Base-by-base conservation (phyloP, 2,888 invertebrate species). In the Aphidius colemani region DNA sequence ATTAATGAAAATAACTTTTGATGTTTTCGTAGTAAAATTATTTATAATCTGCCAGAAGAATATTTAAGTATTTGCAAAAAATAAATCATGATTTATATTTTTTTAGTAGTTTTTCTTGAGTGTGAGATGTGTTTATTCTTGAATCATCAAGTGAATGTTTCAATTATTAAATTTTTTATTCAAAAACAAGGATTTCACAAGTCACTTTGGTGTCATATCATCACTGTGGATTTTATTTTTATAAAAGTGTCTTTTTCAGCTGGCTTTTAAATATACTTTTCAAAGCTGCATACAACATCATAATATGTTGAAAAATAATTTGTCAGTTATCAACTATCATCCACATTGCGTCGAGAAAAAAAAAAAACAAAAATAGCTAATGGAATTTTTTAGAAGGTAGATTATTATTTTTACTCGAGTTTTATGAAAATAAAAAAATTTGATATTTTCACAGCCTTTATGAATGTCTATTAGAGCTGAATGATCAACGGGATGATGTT, bases 311-410 rank as follows among this genome's bases (percentile, higher is more conserved):
- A 30, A 30, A 64, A 61, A 66, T 64, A 75, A 75, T 78, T 73
- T 70, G 77, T 78, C 79, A 78, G 78, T 78, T 76, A 72, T 74
- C 75, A 78, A 79, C 78, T 77, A 78, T 74, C 70, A 72, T 67
- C 59, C 59, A 53, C 63, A 64, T 50, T 49, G 9, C 9, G 41
- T 48, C 40, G 9, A 7, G n/a, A n/a, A n/a, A 45, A 18, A 30
- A 45, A 45, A 51, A 41, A 49, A 51, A 8, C 49, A 71, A 64
- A 67, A 62, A 66, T 59, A 63, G 67, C 73, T 81, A 80, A 81
- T 81, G 80, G 81, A 81, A 81, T 81, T 81, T 81, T 80, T 79
- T 75, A 81, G 75, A 67, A 76, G 78, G 76, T 30, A 75, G 80
- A 78, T 80, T 80, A 80, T 69, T 68, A 73, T 73, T 59, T 67